Base-by-base conservation (phyloP, 2,113 vertebrate genomes). In the Daboia siamensis region DNA sequence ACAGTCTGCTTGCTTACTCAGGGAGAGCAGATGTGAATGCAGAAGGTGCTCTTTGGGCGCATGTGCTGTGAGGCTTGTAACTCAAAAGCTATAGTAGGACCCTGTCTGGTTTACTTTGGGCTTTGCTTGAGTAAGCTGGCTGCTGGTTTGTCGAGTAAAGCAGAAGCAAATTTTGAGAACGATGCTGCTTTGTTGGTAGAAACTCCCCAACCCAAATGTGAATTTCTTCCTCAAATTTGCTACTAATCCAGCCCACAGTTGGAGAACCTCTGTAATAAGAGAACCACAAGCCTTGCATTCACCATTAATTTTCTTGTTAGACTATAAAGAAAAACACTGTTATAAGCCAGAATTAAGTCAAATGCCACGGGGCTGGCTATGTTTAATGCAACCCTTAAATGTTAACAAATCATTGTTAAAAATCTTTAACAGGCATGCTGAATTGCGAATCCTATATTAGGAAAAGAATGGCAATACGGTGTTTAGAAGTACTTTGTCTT, bases 401-500 rank as follows among this genome's bases (percentile, higher is more conserved):
- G 3, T 64, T 33, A 90, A 86, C 15, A 64, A n/a, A n/a, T 46
- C 61, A 12, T 46, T 61, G 13, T 89, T 44, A 80, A 88, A 69
- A 10, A 59, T 93, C 51, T 93, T 93, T 69, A 86, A n/a, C 91
- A 98, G 98, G 97, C 93, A 98, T 98, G 98, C 64, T 98, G 61
- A 94, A 95, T 46, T 96, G 95, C 61, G 92, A 97, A 74, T 96
- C 96, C 69, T 93, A 94, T 26, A 96, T 91, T 56, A 95, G 93
- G 69, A 94, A 84, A 91, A 97, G 98, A 96, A 98, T 97, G 97
- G 96, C 97, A 0, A 88, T 97, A 86, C 97, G 97, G 93, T 98
- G 96, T 80, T 94, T 98, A 94, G 98, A 98, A 96, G 98, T 97
- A 48, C 96, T 98, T 88, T 98, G 97, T 94, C 95, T 98, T 92